These are phyloP conservation scores for Nasonia giraulti DNA, from an alignment of 1,140 invertebrate genomes.

Conservation along the genomic window DNA sequence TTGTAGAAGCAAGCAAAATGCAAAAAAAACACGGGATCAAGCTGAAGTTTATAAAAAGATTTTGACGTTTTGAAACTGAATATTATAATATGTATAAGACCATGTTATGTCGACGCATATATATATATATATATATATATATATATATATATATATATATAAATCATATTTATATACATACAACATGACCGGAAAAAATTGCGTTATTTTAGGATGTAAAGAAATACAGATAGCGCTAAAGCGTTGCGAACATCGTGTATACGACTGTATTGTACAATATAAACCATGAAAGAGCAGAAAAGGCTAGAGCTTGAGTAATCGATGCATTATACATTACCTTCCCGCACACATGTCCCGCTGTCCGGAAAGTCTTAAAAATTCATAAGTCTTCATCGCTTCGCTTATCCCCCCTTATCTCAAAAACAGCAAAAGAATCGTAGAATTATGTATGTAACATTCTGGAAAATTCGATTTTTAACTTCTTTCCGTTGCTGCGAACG, in stretches of 20 bases:
- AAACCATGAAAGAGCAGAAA: conserved; percentile 1
- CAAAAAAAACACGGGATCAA: conserved; percentile 7
- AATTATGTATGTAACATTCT: too few relatives aligned
- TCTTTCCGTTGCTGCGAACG: too few relatives aligned
- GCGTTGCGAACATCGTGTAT: conserved; percentile 14
- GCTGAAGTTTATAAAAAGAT: neutral
- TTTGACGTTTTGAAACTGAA: conserved; percentile 33
- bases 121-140: conserved; percentile 44
- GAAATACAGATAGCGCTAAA: neutral
- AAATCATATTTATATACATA: conserved; percentile 47
- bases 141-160: conserved; percentile 43
- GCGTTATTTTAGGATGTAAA: conserved; percentile 1
- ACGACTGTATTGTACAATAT: conserved; percentile 35
- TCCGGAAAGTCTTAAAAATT: too few relatives aligned
- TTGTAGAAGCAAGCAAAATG: conserved; percentile 12
- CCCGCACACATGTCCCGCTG: too few relatives aligned
- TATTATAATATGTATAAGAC: conserved; percentile 22
- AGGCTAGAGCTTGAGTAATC: neutral
- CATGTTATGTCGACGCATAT: conserved; percentile 26
- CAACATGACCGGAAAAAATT: neutral
- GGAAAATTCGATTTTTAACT: too few relatives aligned
- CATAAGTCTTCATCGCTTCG: too few relatives aligned
- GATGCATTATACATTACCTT: neutral
- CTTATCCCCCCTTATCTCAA: too few relatives aligned
- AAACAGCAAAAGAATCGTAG: too few relatives aligned